These are phyloP conservation scores for Aphelocoma californica DNA, from an alignment of 2,797 vertebrate species.

Conservation along the genomic window DNA sequence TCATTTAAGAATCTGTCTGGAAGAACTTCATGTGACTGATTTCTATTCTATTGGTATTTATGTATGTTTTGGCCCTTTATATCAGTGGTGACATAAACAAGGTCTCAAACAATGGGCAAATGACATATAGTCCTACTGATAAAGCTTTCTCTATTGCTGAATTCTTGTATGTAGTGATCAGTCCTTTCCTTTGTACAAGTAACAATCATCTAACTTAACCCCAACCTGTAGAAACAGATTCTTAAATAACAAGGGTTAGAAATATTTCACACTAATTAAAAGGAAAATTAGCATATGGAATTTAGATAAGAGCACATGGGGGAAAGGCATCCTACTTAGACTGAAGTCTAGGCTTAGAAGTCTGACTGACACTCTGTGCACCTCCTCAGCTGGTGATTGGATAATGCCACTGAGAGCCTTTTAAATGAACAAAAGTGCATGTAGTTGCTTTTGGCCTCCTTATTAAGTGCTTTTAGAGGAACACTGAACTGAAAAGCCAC, in stretches of 20 bases:
- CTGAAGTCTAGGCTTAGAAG: background rate
- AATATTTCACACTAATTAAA: background rate
- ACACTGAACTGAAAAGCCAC: conserved; percentile 45
- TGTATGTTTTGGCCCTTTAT: background rate
- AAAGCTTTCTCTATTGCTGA: background rate
- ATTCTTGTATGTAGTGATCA: background rate
- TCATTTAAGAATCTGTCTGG: background rate
- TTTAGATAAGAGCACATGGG: background rate
- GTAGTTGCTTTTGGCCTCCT: conserved; percentile 48
- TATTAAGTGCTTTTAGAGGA: conserved; percentile 74
- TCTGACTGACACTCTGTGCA: background rate
- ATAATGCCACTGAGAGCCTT: conserved; percentile 55
- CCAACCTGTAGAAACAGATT: background rate
- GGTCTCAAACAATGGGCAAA: background rate
- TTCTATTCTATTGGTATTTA: background rate
- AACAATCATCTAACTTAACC: background rate
- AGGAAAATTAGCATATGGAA: background rate
- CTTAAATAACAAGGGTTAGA: background rate
- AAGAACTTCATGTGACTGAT: background rate
- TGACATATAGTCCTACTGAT: background rate
- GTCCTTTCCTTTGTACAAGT: background rate
- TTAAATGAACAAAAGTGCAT: conserved; percentile 60
- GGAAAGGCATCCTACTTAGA: background rate
- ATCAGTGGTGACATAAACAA: background rate
- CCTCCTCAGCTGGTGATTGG: conserved; percentile 52